Evolutionary conservation across 2,888 invertebrate genomes (phyloP).

Genomic region (Ypsolopha sequella): DNA sequence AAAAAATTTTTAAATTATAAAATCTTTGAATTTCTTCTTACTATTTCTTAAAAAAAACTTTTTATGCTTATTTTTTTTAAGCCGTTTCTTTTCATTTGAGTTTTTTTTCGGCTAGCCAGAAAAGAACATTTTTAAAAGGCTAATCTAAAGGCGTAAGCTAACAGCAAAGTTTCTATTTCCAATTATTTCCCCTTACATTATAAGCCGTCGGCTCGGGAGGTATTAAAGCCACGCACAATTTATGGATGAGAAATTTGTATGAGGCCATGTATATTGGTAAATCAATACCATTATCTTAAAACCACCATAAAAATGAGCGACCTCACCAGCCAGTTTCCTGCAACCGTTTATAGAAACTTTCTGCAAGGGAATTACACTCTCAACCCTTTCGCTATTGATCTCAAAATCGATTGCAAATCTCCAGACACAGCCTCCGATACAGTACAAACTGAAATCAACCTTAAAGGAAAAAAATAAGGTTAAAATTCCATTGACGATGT

Average conservation of each 20-base stretch:
- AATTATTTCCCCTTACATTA: neutral
- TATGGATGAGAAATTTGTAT: neutral
- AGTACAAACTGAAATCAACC: neutral
- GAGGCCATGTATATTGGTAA: constrained; percentile 24
- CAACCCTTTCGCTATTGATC: no score
- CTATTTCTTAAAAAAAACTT: no score
- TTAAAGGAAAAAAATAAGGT: neutral
- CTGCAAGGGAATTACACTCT: no score
- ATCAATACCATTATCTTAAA: constrained; percentile 67
- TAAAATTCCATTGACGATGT: constrained; percentile 6
- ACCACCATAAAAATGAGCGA: constrained; percentile 63
- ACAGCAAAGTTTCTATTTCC: neutral
- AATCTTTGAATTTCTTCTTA: no score
- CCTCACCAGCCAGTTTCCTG: constrained; percentile 38
- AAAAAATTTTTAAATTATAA: no score
- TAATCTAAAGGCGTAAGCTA: no score
- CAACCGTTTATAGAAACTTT: constrained; percentile 19
- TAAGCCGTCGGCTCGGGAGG: neutral
- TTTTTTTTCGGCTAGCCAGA: no score
- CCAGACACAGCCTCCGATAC: no score
- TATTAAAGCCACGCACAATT: neutral
- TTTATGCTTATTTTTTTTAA: no score
- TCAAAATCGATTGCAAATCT: no score
- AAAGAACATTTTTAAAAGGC: no score
- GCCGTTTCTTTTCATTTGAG: no score